These are phyloP conservation scores for Zapus hudsonius DNA, from an alignment of 2,113 vertebrate genomes.

Conservation along the genomic window DNA sequence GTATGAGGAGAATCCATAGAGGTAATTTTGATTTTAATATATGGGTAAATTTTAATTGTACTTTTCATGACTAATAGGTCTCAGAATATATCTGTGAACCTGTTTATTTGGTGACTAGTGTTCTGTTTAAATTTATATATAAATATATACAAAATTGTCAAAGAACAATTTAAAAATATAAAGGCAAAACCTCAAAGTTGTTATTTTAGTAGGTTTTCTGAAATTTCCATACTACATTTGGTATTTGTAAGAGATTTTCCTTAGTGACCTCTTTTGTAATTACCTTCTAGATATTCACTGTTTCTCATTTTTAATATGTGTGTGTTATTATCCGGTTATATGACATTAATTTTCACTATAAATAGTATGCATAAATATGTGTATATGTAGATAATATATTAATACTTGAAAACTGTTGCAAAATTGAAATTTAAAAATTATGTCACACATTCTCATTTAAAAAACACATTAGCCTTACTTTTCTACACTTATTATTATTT, in stretches of 20 bases:
- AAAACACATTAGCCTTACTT: too few species aligned
- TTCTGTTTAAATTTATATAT: not conserved
- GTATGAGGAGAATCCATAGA: not conserved
- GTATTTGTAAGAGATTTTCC: not conserved
- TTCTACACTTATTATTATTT: not conserved
- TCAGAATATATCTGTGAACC: not conserved
- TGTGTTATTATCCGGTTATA: not conserved
- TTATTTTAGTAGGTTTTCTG: slow-evolving; percentile 10
- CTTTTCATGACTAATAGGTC: not conserved
- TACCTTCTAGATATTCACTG: not conserved
- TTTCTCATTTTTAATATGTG: not conserved
- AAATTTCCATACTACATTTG: not conserved
- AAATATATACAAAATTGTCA: too few species aligned
- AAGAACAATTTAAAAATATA: too few species aligned
- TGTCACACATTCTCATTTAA: too few species aligned
- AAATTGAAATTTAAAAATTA: not conserved
- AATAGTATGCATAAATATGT: not conserved
- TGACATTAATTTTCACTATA: not conserved
- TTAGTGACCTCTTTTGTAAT: not conserved
- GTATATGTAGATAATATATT: not conserved
- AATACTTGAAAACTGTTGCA: not conserved
- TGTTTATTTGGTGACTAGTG: not conserved
- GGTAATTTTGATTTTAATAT: not conserved
- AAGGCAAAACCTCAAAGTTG: too few species aligned
- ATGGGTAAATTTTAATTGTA: not conserved